Evolutionary conservation across 2,888 invertebrate species (phyloP), one percentile per base, ranked within the genome.

Genomic region (Dolichomitus sp.): DNA sequence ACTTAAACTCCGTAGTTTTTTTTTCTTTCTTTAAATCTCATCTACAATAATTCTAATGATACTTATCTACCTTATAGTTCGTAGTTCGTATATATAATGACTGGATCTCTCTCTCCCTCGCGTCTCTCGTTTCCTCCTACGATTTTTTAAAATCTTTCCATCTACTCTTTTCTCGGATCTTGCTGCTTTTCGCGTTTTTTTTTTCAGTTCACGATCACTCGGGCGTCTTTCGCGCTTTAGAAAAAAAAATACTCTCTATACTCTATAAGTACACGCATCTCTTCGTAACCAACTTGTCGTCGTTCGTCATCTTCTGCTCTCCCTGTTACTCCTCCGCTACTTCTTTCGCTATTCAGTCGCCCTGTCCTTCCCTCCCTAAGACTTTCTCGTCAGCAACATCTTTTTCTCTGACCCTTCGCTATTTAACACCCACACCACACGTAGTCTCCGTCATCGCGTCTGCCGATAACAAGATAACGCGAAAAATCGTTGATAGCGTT

Each of bases 21-120:
- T 40, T 19, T 61, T 65, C 66, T 76, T 70, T 68, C 68, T 66
- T 66, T 40, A 54, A 61, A 63, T 82, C 45, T 73, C 76, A 63
- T 59, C 80, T 77, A 78, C 59, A 82, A 68, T 72, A 80, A 82
- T 80, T 81, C 81, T 86, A 84, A 76, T 87, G 86, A 86, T 86
- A 84, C 84, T 83, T 73, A 52, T 81, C 85, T 86, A 85, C 77
- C 73, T 83, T 82, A 86, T 86, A 84, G 79, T 82, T 80, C 73
- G 80, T 76, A 84, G 86, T 88, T 88, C 84, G 83, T 80, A 85
- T 85, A 79, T 81, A 78, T 86, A 85, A 85, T 84, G 83, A 84
- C 83, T 84, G 87, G 76, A 83, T 85, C 80, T 81, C 77, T 61
- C 70, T 82, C 66, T 66, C 69, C 66, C 50, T 57, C 77, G 23